phyloP scores from a whole-genome alignment of 2,888 invertebrate species.

The Drosophila colorata region DNA sequence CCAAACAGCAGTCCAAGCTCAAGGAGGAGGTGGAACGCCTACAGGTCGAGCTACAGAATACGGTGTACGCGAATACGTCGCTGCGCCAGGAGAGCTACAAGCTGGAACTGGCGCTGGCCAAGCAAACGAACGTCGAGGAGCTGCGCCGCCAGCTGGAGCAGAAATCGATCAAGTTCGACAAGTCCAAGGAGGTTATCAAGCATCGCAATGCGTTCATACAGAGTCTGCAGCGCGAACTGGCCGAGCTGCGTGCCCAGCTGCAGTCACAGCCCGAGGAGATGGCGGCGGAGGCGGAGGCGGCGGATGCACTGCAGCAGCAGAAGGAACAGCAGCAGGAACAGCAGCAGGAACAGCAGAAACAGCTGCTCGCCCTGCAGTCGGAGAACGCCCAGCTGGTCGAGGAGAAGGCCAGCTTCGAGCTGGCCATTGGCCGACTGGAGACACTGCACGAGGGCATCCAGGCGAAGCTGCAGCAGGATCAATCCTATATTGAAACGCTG shows the following conservation, averaged over 20 bases:
- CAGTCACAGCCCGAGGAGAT: conserved; percentile 72
- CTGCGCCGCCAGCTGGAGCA: conserved; percentile 86
- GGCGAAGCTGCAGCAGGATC: conserved; percentile 91
- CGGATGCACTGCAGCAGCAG: background rate
- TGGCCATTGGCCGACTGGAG: conserved; percentile 79
- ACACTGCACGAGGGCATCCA: conserved; percentile 85
- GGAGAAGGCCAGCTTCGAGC: conserved; percentile 79
- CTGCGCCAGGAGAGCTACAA: conserved; percentile 40
- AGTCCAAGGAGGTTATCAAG: conserved; percentile 86
- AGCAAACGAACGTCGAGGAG: conserved; percentile 73
- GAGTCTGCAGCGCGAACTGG: conserved; percentile 73
- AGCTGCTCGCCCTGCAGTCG: conserved; percentile 33
- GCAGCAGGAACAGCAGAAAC: conserved; percentile 21
- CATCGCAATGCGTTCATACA: conserved; percentile 87
- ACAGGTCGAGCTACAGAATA: conserved; percentile 54
- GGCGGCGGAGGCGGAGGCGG: background rate
- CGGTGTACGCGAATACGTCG: conserved; percentile 39
- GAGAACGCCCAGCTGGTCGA: conserved; percentile 65
- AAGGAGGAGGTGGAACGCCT: conserved; percentile 42
- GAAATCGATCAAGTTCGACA: conserved; percentile 86
- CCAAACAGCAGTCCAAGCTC: conserved; percentile 27
- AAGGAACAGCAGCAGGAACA: conserved; percentile 5
- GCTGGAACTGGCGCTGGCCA: conserved; percentile 30
- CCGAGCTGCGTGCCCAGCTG: conserved; percentile 66
- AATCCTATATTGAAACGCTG: conserved; percentile 90